A percentile compares a stretch with the other conserved stretches of the same genome.
phyloP scores from a whole-genome alignment of 2,888 invertebrate genomes.

The Aphidius colemani region DNA sequence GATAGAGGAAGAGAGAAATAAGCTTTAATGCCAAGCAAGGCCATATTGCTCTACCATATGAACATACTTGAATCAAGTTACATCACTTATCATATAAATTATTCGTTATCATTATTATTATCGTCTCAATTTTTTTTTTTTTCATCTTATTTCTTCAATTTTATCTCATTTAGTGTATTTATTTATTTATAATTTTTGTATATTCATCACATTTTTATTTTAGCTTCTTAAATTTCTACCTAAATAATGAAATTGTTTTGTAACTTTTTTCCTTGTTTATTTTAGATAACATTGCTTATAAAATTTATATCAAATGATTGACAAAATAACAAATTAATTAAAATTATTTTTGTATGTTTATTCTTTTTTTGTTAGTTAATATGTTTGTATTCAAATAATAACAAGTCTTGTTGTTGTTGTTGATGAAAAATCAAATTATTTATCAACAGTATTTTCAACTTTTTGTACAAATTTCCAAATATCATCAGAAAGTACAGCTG shows the following conservation, averaged over 20 bases:
- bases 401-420: neutral
- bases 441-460: slow-evolving; percentile 22
- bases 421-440: neutral
- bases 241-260: neutral
- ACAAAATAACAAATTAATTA: neutral
- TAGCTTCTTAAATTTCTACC: neutral
- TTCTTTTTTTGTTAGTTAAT: neutral
- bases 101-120: neutral
- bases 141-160: no score
- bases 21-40: no score
- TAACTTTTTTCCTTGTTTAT: neutral
- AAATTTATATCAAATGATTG: neutral
- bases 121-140: no score
- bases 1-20: no score
- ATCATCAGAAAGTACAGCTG: slow-evolving; percentile 71
- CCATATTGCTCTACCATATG: neutral
- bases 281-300: neutral
- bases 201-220: no score
- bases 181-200: no score
- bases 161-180: no score
- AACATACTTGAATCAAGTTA: neutral
- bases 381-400: neutral
- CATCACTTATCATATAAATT: neutral
- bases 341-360: neutral
- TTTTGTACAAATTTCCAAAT: slow-evolving; percentile 67